A percentile compares a stretch with the other conserved stretches of the same genome.
phyloP scores from a whole-genome alignment of 2,888 invertebrate genomes.

The Reticulitermes lucifugus region DNA sequence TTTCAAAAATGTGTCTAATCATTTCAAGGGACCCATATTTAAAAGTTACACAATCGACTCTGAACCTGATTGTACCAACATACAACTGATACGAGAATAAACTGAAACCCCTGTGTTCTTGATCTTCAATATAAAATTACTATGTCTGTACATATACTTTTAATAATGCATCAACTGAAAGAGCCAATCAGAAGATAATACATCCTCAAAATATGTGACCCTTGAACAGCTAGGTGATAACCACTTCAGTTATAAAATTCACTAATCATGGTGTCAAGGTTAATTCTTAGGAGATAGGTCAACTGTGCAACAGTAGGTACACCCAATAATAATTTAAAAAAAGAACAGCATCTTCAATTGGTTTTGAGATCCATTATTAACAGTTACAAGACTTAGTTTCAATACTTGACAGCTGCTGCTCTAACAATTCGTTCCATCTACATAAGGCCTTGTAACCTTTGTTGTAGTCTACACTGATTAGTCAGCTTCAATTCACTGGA shows the following conservation, averaged over 20 bases:
- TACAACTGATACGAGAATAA: too few relatives aligned
- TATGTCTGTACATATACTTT: too few relatives aligned
- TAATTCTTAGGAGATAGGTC: constrained; percentile 17
- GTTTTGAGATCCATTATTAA: constrained; percentile 42
- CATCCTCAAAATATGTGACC: not conserved
- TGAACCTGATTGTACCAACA: too few relatives aligned
- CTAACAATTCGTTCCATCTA: not conserved
- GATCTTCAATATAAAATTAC: too few relatives aligned
- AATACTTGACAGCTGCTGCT: constrained; percentile 10
- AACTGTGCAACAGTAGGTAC: constrained; percentile 39
- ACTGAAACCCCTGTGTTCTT: too few relatives aligned
- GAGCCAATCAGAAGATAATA: not conserved
- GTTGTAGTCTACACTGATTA: constrained; percentile 1
- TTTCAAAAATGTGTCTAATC: not conserved
- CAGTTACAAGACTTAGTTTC: constrained; percentile 16
- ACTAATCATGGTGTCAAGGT: constrained; percentile 20
- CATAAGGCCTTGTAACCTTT: not conserved
- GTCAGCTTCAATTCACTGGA: constrained; percentile 39
- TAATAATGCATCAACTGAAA: too few relatives aligned
- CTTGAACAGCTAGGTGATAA: constrained; percentile 13
- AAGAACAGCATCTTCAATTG: constrained; percentile 34
- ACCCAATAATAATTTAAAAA: constrained; percentile 43
- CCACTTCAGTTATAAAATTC: constrained; percentile 21
- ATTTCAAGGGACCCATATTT: constrained; percentile 17
- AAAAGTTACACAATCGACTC: constrained; percentile 16